Conservation (phyloP, 2,797 vertebrate genomes). For the Odontamblyopus rebecca region DNA sequence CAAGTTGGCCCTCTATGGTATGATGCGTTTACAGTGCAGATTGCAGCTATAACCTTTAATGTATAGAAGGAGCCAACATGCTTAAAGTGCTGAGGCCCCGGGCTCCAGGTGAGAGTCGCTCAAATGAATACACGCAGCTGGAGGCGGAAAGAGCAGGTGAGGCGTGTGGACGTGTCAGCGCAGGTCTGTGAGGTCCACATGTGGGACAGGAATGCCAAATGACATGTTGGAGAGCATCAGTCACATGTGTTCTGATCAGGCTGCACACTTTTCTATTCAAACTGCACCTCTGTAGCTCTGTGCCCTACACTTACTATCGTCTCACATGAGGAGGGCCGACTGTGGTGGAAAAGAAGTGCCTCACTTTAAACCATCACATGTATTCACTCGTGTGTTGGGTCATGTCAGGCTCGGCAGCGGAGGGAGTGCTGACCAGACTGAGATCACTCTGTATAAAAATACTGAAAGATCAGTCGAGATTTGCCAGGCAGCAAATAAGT, state of each 20-base stretch:
- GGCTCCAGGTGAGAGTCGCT: background rate
- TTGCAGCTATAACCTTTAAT: background rate
- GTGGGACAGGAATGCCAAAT: conserved; percentile 7
- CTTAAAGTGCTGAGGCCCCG: background rate
- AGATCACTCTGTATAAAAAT: too few species aligned
- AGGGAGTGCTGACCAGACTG: too few species aligned
- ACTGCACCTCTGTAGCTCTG: background rate
- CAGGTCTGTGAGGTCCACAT: background rate
- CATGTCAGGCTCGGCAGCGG: too few species aligned
- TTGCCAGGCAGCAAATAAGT: too few species aligned
- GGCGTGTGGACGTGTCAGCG: background rate
- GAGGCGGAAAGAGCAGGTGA: background rate
- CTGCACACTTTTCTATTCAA: background rate
- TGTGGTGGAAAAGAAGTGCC: background rate
- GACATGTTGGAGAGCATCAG: background rate
- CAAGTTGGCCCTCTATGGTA: too few species aligned
- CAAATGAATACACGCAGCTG: background rate
- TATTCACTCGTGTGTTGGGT: too few species aligned
- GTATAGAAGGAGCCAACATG: background rate
- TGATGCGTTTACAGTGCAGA: background rate
- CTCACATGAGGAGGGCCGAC: background rate
- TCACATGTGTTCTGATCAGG: background rate
- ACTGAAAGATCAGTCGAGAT: too few species aligned
- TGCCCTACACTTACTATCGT: too few species aligned
- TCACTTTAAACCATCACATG: too few species aligned